These are phyloP conservation scores for Agrochola lychnidis DNA, from an alignment of 2,888 invertebrate species.

Conservation along the genomic window DNA sequence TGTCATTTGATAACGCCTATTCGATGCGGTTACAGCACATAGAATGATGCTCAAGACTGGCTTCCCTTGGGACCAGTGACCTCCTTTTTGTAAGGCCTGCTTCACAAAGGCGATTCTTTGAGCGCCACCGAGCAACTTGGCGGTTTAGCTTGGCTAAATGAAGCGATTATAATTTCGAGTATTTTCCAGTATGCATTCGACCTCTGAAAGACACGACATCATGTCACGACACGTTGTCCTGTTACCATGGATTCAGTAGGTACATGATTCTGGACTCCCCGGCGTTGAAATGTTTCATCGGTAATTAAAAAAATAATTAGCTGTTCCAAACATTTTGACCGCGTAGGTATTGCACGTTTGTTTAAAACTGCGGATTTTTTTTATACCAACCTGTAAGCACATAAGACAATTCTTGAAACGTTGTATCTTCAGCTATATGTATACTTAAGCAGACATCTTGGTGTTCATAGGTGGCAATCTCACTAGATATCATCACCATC, in stretches of 20 bases:
- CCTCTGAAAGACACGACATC: neutral
- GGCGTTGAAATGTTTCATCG: no score
- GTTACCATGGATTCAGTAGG: no score
- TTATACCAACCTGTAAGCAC: no score
- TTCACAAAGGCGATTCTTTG: conserved; percentile 36
- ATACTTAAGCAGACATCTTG: neutral
- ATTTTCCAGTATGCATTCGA: neutral
- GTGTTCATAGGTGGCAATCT: neutral
- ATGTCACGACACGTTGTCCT: no score
- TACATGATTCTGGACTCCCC: no score
- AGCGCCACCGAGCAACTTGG: neutral
- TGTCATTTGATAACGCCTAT: conserved; percentile 23
- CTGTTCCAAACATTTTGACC: no score
- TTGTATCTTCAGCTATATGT: neutral
- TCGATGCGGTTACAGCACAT: conserved; percentile 29
- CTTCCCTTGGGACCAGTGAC: conserved; percentile 48
- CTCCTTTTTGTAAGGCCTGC: conserved; percentile 38
- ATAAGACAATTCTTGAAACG: neutral
- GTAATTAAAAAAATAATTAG: no score
- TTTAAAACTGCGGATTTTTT: no score
- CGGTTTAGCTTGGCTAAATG: neutral
- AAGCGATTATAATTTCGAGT: neutral
- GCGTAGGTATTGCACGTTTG: no score
- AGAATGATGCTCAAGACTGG: conserved; percentile 35
- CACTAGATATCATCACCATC: no score